Conservation (phyloP, 2,888 invertebrate species). For the Hirtodrosophila duncani region DNA sequence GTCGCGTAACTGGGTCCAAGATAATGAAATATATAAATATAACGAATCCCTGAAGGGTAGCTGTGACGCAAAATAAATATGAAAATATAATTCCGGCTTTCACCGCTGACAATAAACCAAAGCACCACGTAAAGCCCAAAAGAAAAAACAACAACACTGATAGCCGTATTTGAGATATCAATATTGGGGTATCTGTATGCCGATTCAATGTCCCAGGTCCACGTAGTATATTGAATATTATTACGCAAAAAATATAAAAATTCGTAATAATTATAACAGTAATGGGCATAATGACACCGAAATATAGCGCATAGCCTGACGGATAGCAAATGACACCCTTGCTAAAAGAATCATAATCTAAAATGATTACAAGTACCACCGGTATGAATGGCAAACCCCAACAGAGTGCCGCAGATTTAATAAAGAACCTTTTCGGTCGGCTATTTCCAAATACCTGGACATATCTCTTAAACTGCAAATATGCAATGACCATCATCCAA, state of each 20-base stretch:
- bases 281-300: slow-evolving; percentile 80
- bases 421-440: slow-evolving; percentile 81
- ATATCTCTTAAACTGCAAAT: slow-evolving; percentile 83
- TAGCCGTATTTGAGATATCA: slow-evolving; percentile 80
- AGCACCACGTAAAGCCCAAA: slow-evolving; percentile 82
- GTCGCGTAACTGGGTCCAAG: slow-evolving; percentile 81
- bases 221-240: slow-evolving; percentile 79
- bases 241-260: slow-evolving; percentile 80
- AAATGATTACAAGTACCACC: slow-evolving; percentile 78
- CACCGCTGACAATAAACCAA: slow-evolving; percentile 80
- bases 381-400: slow-evolving; percentile 82
- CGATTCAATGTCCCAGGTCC: slow-evolving; percentile 80
- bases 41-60: slow-evolving; percentile 82
- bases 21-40: slow-evolving; percentile 82
- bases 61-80: slow-evolving; percentile 82
- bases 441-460: slow-evolving; percentile 82
- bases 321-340: slow-evolving; percentile 80
- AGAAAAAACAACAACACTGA: slow-evolving; percentile 81
- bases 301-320: slow-evolving; percentile 79
- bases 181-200: slow-evolving; percentile 56
- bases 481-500: slow-evolving; percentile 86
- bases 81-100: slow-evolving; percentile 80
- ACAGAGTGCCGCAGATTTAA: slow-evolving; percentile 82
- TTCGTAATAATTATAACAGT: slow-evolving; percentile 80
- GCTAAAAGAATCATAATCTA: slow-evolving; percentile 79